These are phyloP conservation scores for Pyrocoelia pectoralis DNA, from an alignment of 2,888 invertebrate species.

Conservation along the genomic window DNA sequence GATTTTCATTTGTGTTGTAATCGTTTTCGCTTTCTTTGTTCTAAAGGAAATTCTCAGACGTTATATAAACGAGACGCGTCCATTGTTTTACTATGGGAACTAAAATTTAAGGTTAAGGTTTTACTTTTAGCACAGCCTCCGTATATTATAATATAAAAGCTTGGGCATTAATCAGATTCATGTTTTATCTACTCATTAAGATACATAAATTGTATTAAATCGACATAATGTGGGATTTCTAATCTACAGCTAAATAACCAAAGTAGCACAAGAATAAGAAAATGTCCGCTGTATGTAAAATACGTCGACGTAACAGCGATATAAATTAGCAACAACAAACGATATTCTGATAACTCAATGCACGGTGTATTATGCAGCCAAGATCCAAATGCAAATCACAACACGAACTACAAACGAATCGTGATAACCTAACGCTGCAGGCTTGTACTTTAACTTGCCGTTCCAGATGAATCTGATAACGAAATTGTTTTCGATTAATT, in stretches of 20 bases:
- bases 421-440: slow-evolving; percentile 49
- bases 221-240: slow-evolving; percentile 37
- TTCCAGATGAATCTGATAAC: slow-evolving; percentile 36
- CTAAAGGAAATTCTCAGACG: slow-evolving; percentile 39
- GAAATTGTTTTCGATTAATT: slow-evolving; percentile 41
- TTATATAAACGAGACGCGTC: slow-evolving; percentile 47
- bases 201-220: slow-evolving; percentile 34
- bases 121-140: neutral
- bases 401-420: slow-evolving; percentile 49
- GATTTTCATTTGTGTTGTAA: slow-evolving; percentile 24
- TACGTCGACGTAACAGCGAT: slow-evolving; percentile 43
- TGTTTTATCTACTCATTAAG: too few relatives aligned
- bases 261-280: slow-evolving; percentile 38
- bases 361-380: slow-evolving; percentile 47
- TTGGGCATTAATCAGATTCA: slow-evolving; percentile 20
- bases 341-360: slow-evolving; percentile 52
- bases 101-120: slow-evolving; percentile 58
- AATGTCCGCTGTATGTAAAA: slow-evolving; percentile 41
- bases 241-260: slow-evolving; percentile 33
- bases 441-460: slow-evolving; percentile 30
- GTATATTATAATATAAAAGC: slow-evolving; percentile 14
- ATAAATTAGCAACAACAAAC: slow-evolving; percentile 43
- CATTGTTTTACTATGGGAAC: slow-evolving; percentile 55
- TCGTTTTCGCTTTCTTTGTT: slow-evolving; percentile 46
- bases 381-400: slow-evolving; percentile 51